These are phyloP conservation scores for Bettongia penicillata DNA, from an alignment of 2,113 vertebrate genomes.

Conservation along the genomic window DNA sequence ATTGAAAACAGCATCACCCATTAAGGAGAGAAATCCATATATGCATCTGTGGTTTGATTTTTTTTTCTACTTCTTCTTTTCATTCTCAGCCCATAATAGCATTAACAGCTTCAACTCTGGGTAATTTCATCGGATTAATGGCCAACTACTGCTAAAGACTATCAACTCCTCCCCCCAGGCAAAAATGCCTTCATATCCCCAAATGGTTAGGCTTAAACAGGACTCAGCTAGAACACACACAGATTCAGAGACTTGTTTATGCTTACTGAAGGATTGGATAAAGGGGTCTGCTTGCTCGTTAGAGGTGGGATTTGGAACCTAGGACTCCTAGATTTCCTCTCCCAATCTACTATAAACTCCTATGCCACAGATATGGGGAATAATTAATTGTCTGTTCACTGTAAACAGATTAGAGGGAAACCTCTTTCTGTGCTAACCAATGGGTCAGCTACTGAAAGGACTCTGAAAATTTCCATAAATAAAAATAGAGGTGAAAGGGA, in stretches of 20 bases:
- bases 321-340: background rate
- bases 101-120: background rate
- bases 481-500: background rate
- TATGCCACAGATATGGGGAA: background rate
- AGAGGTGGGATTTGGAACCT: constrained; percentile 4
- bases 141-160: background rate
- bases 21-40: background rate
- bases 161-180: constrained; percentile 21
- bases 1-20: constrained; percentile 19
- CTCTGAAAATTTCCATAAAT: background rate
- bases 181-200: background rate
- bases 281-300: background rate
- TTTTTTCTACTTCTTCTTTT: background rate
- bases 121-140: constrained; percentile 15
- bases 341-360: background rate
- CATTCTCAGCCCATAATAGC: background rate
- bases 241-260: background rate
- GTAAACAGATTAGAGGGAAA: background rate
- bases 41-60: accelerated
- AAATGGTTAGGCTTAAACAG: background rate
- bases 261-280: background rate
- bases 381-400: background rate
- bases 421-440: background rate
- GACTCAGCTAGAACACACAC: background rate
- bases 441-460: background rate